A percentile compares a stretch with the other conserved stretches of the same genome.
phyloP scores from a whole-genome alignment of 2,797 vertebrate species.

The Hyperoplus immaculatus region DNA sequence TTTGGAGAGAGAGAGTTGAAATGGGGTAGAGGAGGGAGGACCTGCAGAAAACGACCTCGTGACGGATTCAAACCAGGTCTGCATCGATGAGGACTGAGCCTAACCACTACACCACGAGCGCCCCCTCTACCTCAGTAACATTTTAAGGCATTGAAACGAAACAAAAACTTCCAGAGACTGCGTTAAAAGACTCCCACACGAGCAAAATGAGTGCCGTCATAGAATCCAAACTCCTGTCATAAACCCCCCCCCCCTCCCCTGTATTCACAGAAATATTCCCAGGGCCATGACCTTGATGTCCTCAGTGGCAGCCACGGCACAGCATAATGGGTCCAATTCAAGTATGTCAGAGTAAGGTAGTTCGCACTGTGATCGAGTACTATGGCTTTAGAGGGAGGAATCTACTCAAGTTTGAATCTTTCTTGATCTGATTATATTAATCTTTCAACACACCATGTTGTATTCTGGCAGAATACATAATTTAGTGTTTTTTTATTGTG shows the following conservation, averaged over 20 bases:
- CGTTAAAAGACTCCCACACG: neutral
- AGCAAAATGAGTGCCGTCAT: neutral
- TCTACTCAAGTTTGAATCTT: conserved; percentile 6
- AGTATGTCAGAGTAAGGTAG: neutral
- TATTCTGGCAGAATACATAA: neutral
- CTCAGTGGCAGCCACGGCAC: neutral
- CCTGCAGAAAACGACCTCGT: no score
- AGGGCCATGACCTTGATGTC: neutral
- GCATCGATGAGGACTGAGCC: no score
- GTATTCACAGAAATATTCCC: no score
- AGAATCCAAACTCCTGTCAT: neutral
- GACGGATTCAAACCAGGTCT: no score
- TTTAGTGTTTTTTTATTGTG: conserved; percentile 19
- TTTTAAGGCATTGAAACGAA: neutral
- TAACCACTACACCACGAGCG: no score
- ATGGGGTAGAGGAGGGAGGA: no score
- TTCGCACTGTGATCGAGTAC: neutral
- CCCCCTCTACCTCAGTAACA: neutral
- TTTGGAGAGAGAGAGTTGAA: no score
- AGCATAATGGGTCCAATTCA: neutral
- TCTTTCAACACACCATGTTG: neutral
- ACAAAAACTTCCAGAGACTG: neutral
- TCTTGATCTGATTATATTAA: conserved; percentile 26
- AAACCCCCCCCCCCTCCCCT: neutral
- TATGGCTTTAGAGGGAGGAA: neutral